Evolutionary conservation across 2,113 vertebrate genomes (phyloP), one percentile per base, ranked within the genome.

Genomic region (Xerus inauris): DNA sequence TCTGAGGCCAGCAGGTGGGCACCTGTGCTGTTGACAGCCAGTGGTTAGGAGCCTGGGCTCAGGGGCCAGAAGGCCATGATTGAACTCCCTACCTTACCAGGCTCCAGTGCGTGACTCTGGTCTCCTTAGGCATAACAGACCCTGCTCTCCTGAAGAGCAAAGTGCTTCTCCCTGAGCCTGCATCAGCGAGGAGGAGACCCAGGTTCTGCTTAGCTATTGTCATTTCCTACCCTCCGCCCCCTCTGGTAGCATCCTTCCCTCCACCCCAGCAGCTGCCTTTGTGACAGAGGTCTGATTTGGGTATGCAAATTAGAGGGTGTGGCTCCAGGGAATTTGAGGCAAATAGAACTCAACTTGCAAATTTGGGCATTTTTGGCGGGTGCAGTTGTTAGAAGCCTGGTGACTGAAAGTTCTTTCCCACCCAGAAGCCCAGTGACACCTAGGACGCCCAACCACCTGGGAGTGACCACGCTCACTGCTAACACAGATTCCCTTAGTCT

Each of bases 281-380:
- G n/a, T 57, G 71, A 80, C 79, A 59, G 40, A 67, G 32, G 62
- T 7, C 26, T 88, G 47, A 96, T 98, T 97, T 98, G 89, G 67
- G 6, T 94, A 95, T 45, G 45, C 83, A 97, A 97, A 96, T 67
- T 19, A 95, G 26, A n/a, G 28, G 16, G 38, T 30, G 69, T 87
- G 75, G 72, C 30, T 57, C 51, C 86, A 65, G 57, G 82, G 89
- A 84, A 77, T 71, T 30, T 72, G 51, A 95, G 65, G 92, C 97
- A 97, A 97, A 97, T 95, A 72, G 47, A 93, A 65, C 14, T 26
- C 91, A 84, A 32, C 57, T 97, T 97, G 97, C 97, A 97, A 98
- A 97, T 96, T 5, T 75, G 81, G 84, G 13, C 30, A 87, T 97
- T 97, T 97, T 84, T 95, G 76, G 96, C 79, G 69, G 59, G 35